Evolutionary conservation across 2,888 invertebrate species (phyloP).

Genomic region (Seladonia tumulorum): DNA sequence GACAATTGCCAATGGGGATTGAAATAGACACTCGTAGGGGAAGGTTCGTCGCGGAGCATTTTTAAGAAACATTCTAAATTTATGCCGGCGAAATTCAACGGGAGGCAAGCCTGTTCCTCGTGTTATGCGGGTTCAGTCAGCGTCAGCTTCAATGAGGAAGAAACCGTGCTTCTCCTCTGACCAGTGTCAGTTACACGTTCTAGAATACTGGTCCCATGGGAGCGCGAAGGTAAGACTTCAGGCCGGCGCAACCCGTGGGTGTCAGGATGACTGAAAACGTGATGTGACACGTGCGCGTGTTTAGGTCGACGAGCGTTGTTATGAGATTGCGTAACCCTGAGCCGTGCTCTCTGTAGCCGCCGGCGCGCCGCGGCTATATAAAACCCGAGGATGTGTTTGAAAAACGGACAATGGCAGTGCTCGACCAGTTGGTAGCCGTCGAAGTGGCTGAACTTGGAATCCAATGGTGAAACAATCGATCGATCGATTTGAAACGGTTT

Average conservation of each 20-base stretch:
- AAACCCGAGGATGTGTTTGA: slow-evolving; percentile 6
- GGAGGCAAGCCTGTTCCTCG: slow-evolving; percentile 63
- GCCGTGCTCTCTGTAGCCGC: neutral
- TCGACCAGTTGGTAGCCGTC: neutral
- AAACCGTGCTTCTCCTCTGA: slow-evolving; percentile 74
- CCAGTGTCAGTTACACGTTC: slow-evolving; percentile 81
- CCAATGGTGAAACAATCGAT: neutral
- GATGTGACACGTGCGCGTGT: slow-evolving; percentile 65
- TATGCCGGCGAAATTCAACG: slow-evolving; percentile 42
- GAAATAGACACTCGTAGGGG: neutral
- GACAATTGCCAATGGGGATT: neutral
- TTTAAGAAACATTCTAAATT: slow-evolving; percentile 12
- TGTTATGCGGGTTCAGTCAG: slow-evolving; percentile 67
- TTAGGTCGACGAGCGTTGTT: slow-evolving; percentile 65
- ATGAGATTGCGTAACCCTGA: slow-evolving; percentile 53
- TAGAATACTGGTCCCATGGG: slow-evolving; percentile 80
- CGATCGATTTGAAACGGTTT: neutral
- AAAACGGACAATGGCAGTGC: neutral
- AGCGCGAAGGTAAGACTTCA: slow-evolving; percentile 68
- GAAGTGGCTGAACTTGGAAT: neutral
- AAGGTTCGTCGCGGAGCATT: neutral
- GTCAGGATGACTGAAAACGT: slow-evolving; percentile 62
- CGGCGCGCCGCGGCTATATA: neutral
- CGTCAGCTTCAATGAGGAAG: slow-evolving; percentile 81
- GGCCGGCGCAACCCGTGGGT: slow-evolving; percentile 58